Evolutionary conservation across 2,113 vertebrate species (phyloP).

Genomic region (Toxostoma redivivum): DNA sequence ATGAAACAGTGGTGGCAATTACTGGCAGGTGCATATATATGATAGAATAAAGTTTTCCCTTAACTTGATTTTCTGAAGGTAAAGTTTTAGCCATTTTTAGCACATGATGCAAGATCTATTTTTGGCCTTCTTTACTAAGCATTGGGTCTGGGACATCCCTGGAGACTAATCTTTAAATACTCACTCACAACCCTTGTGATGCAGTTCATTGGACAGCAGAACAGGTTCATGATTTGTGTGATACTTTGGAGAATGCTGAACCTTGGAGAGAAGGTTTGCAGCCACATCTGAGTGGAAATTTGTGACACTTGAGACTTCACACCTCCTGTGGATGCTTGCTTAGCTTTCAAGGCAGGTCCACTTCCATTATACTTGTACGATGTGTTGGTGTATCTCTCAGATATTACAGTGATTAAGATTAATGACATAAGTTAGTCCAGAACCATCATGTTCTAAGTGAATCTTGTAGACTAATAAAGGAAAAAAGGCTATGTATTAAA

Average conservation of each 20-base stretch:
- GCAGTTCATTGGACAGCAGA: background rate
- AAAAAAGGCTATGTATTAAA: background rate
- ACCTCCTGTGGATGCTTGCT: background rate
- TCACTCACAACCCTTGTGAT: background rate
- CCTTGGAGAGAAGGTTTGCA: background rate
- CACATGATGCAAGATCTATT: background rate
- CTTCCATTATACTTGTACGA: background rate
- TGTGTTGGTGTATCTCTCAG: background rate
- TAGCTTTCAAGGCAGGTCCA: background rate
- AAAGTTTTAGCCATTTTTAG: background rate
- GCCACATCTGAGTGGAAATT: background rate
- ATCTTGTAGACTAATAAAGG: background rate
- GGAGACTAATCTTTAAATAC: background rate
- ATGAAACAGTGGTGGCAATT: background rate
- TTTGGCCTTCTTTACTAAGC: background rate
- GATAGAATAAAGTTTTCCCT: background rate
- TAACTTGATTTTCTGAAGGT: background rate
- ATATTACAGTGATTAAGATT: background rate
- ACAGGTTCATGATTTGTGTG: rapidly evolving
- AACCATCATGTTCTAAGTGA: background rate
- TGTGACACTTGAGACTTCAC: background rate
- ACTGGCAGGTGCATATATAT: background rate
- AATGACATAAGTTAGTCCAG: background rate
- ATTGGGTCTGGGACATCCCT: background rate
- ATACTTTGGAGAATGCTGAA: background rate